Conservation (phyloP, 1,140 invertebrate genomes). For the Achroia grisella region DNA sequence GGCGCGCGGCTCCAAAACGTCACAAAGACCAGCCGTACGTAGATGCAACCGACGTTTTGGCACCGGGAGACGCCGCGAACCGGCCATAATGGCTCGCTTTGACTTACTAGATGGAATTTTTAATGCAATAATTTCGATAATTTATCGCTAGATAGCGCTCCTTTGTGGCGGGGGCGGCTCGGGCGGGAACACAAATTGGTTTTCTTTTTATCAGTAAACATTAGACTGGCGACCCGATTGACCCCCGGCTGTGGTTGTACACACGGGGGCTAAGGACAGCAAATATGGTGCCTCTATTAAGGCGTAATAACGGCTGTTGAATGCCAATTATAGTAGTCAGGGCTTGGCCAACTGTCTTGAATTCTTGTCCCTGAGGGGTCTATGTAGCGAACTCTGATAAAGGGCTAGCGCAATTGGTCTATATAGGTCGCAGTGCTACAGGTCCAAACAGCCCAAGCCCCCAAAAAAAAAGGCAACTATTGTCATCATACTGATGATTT, state of each 20-base stretch:
- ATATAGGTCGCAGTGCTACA: no score
- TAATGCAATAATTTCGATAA: constrained; percentile 81
- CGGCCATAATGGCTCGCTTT: constrained; percentile 72
- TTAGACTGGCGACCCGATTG: constrained; percentile 33
- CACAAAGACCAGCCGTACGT: constrained; percentile 6
- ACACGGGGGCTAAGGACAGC: neutral
- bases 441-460: no score
- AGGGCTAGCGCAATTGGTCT: no score
- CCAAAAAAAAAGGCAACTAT: no score
- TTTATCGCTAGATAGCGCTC: constrained; percentile 74
- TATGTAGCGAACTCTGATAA: no score
- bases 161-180: constrained; percentile 41
- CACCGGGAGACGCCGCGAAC: neutral
- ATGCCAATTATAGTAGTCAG: no score
- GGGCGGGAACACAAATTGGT: constrained; percentile 36
- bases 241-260: constrained; percentile 24
- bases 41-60: constrained; percentile 16
- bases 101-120: constrained; percentile 79
- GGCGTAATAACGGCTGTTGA: no score
- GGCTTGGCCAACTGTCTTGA: no score
- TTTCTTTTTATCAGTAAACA: constrained; percentile 52
- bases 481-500: no score
- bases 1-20: constrained; percentile 5
- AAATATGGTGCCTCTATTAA: neutral
- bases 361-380: no score